Percentiles rank a stretch among this genome's conserved stretches.
phyloP scores from a whole-genome alignment of 1,140 invertebrate genomes.

The Octopus bimaculoides region DNA sequence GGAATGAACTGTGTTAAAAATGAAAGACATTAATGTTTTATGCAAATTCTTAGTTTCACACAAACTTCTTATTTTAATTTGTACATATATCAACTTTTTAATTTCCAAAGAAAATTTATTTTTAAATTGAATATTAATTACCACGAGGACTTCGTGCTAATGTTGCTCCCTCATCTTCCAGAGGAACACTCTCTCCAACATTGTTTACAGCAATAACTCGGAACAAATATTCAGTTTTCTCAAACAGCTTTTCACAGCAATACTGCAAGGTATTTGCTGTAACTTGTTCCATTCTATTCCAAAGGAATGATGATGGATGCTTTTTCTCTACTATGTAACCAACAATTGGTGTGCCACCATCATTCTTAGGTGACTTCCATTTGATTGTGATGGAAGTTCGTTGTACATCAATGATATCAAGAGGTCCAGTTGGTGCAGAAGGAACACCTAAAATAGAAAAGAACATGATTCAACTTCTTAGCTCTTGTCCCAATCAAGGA shows the following conservation, averaged over 20 bases:
- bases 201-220: conserved; percentile 89
- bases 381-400: conserved; percentile 71
- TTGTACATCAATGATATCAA: conserved; percentile 64
- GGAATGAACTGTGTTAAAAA: too few species aligned
- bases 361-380: conserved; percentile 88
- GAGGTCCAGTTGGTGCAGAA: conserved; percentile 85
- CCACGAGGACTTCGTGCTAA: conserved; percentile 92
- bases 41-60: too few species aligned
- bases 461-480: too few species aligned
- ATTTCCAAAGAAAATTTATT: not conserved
- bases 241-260: conserved; percentile 27
- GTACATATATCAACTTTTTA: not conserved
- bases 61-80: too few species aligned
- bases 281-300: conserved; percentile 36
- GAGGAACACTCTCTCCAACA: conserved; percentile 78
- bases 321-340: conserved; percentile 93
- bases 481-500: too few species aligned
- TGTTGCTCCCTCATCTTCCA: conserved; percentile 84
- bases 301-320: conserved; percentile 56
- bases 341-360: conserved; percentile 92
- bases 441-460: conserved; percentile 69
- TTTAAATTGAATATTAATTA: conserved; percentile 39
- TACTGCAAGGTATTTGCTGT: conserved; percentile 57
- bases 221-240: conserved; percentile 75
- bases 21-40: too few species aligned